Percentiles rank a stretch among this genome's conserved stretches.
phyloP scores from a whole-genome alignment of 2,888 invertebrate species.

The Caradrina clavipalpis region DNA sequence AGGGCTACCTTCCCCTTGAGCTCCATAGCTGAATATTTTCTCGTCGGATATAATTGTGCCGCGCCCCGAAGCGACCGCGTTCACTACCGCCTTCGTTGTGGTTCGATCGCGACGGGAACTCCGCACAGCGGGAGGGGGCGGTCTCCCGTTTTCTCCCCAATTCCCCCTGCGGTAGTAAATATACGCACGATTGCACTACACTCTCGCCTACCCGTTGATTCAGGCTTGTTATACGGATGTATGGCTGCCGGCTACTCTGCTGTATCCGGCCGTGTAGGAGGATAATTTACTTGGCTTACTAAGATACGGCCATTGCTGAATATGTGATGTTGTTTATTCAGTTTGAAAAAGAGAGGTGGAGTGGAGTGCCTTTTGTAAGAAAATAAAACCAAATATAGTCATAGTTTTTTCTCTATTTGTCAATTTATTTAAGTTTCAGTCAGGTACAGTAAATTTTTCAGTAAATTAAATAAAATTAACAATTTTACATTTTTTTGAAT shows the following conservation, averaged over 20 bases:
- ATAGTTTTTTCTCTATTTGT: slow-evolving; percentile 85
- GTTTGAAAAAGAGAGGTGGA: background rate
- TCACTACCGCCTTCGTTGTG: slow-evolving; percentile 76
- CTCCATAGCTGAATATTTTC: slow-evolving; percentile 90
- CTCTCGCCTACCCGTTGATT: slow-evolving; percentile 82
- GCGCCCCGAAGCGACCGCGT: slow-evolving; percentile 77
- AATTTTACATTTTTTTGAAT: slow-evolving; percentile 86
- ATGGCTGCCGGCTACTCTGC: slow-evolving; percentile 45
- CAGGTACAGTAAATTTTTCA: slow-evolving; percentile 87
- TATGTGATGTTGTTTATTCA: slow-evolving; percentile 1
- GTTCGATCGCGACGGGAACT: slow-evolving; percentile 83
- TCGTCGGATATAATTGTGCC: slow-evolving; percentile 68
- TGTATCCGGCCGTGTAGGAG: slow-evolving; percentile 33
- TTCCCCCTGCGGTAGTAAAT: slow-evolving; percentile 85
- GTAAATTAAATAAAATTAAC: slow-evolving; percentile 72
- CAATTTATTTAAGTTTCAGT: slow-evolving; percentile 82
- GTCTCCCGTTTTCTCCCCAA: slow-evolving; percentile 76
- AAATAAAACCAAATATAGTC: slow-evolving; percentile 64
- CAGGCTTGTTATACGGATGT: slow-evolving; percentile 65
- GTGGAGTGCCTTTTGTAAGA: background rate
- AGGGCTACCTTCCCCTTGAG: slow-evolving; percentile 94
- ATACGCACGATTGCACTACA: slow-evolving; percentile 84
- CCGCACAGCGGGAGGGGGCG: slow-evolving; percentile 68
- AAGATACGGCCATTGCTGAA: background rate
- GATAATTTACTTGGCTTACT: slow-evolving; percentile 17